These are phyloP conservation scores for Phytoseiulus persimilis DNA, from an alignment of 2,888 invertebrate species.

Conservation along the genomic window DNA sequence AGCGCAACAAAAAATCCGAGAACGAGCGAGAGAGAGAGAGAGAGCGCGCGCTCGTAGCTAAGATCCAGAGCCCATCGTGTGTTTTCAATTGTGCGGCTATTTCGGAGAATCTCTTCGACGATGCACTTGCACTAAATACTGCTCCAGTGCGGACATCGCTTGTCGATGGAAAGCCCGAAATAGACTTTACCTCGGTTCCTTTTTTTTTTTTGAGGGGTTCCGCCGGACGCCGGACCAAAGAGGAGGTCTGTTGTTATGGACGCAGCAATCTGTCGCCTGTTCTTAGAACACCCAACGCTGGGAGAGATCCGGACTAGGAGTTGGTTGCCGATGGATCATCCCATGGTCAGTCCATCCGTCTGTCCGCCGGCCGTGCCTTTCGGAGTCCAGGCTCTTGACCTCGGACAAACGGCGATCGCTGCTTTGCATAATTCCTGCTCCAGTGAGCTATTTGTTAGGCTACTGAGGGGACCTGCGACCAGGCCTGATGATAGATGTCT, in stretches of 20 bases:
- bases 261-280: constrained; percentile 35
- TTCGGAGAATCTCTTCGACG: not conserved
- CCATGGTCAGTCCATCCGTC: not conserved
- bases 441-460: not conserved
- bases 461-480: not conserved
- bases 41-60: not conserved
- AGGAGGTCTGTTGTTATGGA: constrained; percentile 36
- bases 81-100: constrained; percentile 5
- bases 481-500: not conserved
- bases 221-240: constrained; percentile 29
- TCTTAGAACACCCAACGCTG: constrained; percentile 33
- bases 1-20: not conserved
- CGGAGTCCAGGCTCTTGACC: constrained; percentile 6
- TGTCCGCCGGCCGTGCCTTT: not conserved
- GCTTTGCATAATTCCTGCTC: constrained; percentile 19
- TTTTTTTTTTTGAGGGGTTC: not conserved
- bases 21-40: not conserved
- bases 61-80: not conserved
- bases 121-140: not conserved
- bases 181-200: not conserved
- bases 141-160: not conserved
- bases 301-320: constrained; percentile 11
- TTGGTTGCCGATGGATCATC: not conserved
- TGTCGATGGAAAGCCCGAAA: not conserved
- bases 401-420: constrained; percentile 14